Evolutionary conservation across 2,113 vertebrate genomes (phyloP), one percentile per base, ranked within the genome.

Genomic region (Coreoperca whiteheadi): DNA sequence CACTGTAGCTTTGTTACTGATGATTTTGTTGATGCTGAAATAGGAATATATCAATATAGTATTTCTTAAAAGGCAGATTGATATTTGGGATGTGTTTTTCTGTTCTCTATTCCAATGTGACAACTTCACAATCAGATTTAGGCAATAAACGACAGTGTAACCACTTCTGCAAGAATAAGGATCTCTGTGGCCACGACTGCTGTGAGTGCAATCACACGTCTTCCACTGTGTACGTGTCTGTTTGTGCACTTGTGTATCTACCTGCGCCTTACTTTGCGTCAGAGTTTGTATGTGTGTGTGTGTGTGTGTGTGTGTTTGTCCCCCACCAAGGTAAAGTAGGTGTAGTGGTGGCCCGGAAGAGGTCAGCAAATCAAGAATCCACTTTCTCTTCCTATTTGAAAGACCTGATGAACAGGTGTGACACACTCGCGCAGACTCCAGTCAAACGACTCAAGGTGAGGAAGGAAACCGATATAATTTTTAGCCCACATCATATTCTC

Each of bases 121-220:
- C 80, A 75, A 71, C 6, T 67, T 57, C 86, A 48, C 66, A 74
- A 69, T 93, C 82, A 90, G 95, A 94, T 88, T 53, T 74, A 28
- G 94, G 92, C 15, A 77, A 56, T 75, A 98, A 95, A 86, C 95
- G 97, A 93, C 94, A 95, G 71, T 99, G 98, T 88, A 97, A 97
- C 93, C 98, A 99, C 91, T 96, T 96, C 74, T 99, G 98, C 94
- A 99, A 97, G 95, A 98, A 97, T 87, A 99, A 99, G 92, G 95
- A 96, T 41, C 77, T 89, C 10, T 99, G 98, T 95, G 97, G 95
- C 78, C 97, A 99, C 71, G 97, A 98, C 66, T 99, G 98, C 91
- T 99, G 98, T 99, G 89, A 97, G 98, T 98, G 87, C 21, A 71
- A 30, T 32, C 53, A 28, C 34, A 64, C 32, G 34, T 82, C 23